A percentile compares a stretch with the other conserved stretches of the same genome.
Evolutionary conservation across 2,797 vertebrate genomes (phyloP).

Genomic region (Syndactyla subalaris): DNA sequence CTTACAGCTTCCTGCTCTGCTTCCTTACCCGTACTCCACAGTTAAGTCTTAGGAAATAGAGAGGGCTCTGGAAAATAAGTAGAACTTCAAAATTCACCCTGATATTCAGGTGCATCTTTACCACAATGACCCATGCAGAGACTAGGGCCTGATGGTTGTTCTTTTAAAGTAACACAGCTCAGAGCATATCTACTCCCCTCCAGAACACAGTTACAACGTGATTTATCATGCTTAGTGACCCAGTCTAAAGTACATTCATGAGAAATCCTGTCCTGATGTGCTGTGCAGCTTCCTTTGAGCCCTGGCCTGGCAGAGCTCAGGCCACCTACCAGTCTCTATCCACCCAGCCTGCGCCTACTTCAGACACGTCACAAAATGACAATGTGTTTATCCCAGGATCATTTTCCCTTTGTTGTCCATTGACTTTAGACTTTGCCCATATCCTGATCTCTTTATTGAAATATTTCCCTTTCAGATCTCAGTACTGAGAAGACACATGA

Average conservation of each 20-base stretch:
- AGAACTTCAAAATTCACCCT: not conserved
- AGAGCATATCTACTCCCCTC: not conserved
- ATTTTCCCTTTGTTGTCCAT: not conserved
- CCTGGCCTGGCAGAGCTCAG: not conserved
- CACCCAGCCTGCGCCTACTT: not conserved
- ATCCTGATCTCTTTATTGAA: not conserved
- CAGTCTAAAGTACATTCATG: not conserved
- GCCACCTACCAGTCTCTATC: not conserved
- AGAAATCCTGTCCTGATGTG: not conserved
- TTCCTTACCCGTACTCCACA: not conserved
- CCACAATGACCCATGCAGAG: not conserved
- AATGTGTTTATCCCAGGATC: not conserved
- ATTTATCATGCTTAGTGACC: not conserved
- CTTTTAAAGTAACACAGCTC: not conserved
- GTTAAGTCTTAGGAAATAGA: not conserved
- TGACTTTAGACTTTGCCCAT: not conserved
- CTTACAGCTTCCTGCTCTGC: not conserved
- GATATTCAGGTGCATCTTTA: not conserved
- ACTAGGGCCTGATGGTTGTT: not conserved
- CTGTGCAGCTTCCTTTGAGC: not conserved
- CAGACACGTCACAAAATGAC: not conserved
- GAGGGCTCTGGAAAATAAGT: not conserved
- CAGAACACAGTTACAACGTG: not conserved
- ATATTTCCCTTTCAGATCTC: not conserved
- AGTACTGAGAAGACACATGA: not conserved